Evolutionary conservation across 1,140 invertebrate genomes (phyloP).

Genomic region (Scaptomyza montana): DNA sequence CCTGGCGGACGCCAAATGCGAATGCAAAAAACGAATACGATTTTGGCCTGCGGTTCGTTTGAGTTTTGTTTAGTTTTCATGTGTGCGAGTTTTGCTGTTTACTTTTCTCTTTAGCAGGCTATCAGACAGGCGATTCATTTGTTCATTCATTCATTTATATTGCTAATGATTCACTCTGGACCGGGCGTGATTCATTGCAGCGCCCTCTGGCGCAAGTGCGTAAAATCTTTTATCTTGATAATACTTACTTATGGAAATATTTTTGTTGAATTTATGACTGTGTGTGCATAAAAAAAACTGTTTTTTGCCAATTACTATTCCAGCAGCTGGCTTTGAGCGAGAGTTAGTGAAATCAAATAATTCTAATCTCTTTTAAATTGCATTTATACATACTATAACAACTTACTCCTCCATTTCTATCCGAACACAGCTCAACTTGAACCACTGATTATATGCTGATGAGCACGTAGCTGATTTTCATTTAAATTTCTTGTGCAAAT

Average conservation of each 20-base stretch:
- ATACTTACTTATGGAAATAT: slow-evolving; percentile 48
- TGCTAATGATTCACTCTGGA: slow-evolving; percentile 28
- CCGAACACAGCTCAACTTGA: neutral
- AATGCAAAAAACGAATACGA: slow-evolving; percentile 8
- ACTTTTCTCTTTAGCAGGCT: slow-evolving; percentile 39
- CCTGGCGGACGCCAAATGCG: slow-evolving; percentile 23
- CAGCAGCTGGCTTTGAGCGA: neutral
- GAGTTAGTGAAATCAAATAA: slow-evolving; percentile 70
- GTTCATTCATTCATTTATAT: slow-evolving; percentile 22
- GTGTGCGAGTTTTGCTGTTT: slow-evolving; percentile 10
- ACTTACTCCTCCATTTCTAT: neutral
- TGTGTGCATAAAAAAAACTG: slow-evolving; percentile 39
- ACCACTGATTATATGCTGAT: slow-evolving; percentile 69
- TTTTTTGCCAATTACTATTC: slow-evolving; percentile 38
- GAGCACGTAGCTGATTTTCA: slow-evolving; percentile 65
- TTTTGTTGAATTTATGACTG: slow-evolving; percentile 64
- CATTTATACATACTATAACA: slow-evolving; percentile 28
- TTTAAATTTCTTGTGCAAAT: slow-evolving; percentile 40
- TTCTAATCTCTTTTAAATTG: slow-evolving; percentile 78
- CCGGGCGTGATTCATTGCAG: slow-evolving; percentile 15
- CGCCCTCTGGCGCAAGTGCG: slow-evolving; percentile 28
- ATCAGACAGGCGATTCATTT: slow-evolving; percentile 23
- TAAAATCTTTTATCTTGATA: slow-evolving; percentile 61
- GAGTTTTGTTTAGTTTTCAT: slow-evolving; percentile 41
- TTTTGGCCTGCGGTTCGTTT: slow-evolving; percentile 35